Conservation (phyloP, 2,888 invertebrate genomes). For the Drosophila greeni region DNA sequence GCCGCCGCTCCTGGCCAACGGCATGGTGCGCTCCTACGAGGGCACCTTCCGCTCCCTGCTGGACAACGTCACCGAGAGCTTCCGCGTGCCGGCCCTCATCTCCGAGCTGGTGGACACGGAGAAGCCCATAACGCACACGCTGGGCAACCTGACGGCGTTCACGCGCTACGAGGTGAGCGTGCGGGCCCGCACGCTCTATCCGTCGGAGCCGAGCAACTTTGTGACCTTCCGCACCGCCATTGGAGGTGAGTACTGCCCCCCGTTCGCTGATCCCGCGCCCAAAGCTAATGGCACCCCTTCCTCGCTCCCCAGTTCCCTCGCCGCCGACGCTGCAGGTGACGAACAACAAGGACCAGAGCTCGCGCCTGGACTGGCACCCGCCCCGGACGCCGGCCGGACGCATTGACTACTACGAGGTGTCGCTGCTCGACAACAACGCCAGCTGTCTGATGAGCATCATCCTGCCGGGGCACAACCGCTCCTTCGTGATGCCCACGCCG, state of each 20-base stretch:
- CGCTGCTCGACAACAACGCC: slow-evolving; percentile 50
- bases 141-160: slow-evolving; percentile 81
- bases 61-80: slow-evolving; percentile 39
- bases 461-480: slow-evolving; percentile 40
- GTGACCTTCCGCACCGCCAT: slow-evolving; percentile 82
- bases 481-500: slow-evolving; percentile 50
- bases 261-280: too few relatives aligned
- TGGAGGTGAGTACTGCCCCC: slow-evolving; percentile 78
- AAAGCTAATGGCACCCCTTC: not conserved
- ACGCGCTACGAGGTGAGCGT: slow-evolving; percentile 85
- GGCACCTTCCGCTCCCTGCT: slow-evolving; percentile 30
- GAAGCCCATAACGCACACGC: slow-evolving; percentile 60
- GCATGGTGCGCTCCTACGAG: slow-evolving; percentile 80
- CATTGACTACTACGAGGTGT: slow-evolving; percentile 81
- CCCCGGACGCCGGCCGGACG: slow-evolving; percentile 81
- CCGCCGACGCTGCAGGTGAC: slow-evolving; percentile 43
- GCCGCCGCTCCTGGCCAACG: slow-evolving; percentile 86
- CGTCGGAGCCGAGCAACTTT: slow-evolving; percentile 82
- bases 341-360: slow-evolving; percentile 46
- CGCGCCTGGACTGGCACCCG: slow-evolving; percentile 79
- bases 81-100: slow-evolving; percentile 34
- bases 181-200: slow-evolving; percentile 85
- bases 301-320: slow-evolving; percentile 64
- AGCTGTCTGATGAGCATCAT: slow-evolving; percentile 56
- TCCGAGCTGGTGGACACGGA: slow-evolving; percentile 52